Evolutionary conservation across 2,888 invertebrate genomes (phyloP).

Genomic region (Eustalomyia histrio): DNA sequence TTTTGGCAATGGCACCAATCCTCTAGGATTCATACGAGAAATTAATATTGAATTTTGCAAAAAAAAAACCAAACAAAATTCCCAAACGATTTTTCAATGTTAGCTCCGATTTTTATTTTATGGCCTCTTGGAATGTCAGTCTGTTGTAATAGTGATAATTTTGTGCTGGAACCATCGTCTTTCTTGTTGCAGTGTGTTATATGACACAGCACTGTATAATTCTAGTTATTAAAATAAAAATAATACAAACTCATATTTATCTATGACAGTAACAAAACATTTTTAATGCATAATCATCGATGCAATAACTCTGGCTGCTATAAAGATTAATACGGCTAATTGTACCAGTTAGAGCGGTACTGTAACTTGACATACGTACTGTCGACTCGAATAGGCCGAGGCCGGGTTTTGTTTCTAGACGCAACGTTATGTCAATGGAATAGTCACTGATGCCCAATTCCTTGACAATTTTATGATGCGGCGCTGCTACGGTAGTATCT

Average conservation of each 20-base stretch:
- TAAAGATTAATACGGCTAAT: conserved; percentile 89
- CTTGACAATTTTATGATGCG: conserved; percentile 76
- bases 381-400: conserved; percentile 87
- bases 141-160: no score
- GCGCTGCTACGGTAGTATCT: conserved; percentile 83
- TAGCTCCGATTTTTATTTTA: no score
- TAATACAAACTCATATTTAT: conserved; percentile 65
- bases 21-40: no score
- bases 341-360: conserved; percentile 81
- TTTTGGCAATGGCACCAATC: no score
- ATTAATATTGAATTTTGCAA: no score
- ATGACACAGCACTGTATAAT: no score
- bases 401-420: conserved; percentile 81
- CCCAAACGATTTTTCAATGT: no score
- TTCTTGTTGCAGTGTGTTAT: no score
- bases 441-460: conserved; percentile 74
- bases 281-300: conserved; percentile 87
- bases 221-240: no score
- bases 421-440: conserved; percentile 79
- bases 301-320: conserved; percentile 89
- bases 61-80: no score
- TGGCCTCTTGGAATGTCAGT: no score
- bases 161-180: no score
- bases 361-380: conserved; percentile 80
- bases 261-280: conserved; percentile 87